Conservation (phyloP, 2,888 invertebrate genomes). For the Rotaria magnacalcarata region DNA sequence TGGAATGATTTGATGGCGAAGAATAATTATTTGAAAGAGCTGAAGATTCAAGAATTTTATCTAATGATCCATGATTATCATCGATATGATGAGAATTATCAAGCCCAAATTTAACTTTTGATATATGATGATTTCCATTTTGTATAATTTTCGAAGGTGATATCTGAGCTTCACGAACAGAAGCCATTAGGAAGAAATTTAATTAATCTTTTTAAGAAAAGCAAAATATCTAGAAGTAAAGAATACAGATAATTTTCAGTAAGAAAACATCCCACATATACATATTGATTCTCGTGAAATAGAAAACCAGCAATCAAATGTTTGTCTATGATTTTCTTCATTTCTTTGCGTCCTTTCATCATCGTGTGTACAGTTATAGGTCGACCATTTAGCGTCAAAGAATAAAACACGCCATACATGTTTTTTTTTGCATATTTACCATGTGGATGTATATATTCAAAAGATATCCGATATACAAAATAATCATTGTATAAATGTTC, state of each 20-base stretch:
- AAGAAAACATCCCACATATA: not conserved
- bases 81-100: not conserved
- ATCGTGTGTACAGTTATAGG: no score
- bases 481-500: no score
- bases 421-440: no score
- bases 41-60: not conserved
- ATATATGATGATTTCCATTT: not conserved
- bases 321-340: no score
- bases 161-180: not conserved
- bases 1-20: not conserved
- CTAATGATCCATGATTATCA: not conserved
- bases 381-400: no score
- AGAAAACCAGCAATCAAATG: no score
- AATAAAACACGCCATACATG: no score
- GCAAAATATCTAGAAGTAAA: not conserved
- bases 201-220: not conserved
- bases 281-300: no score
- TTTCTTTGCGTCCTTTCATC: no score
- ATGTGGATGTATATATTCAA: no score
- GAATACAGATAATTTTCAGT: not conserved
- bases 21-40: not conserved
- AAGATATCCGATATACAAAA: no score
- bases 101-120: conserved; percentile 2
- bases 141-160: not conserved
- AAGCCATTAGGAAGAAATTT: not conserved